Evolutionary conservation across 1,140 invertebrate genomes (phyloP), one percentile per base, ranked within the genome.

Genomic region (Apis florea): DNA sequence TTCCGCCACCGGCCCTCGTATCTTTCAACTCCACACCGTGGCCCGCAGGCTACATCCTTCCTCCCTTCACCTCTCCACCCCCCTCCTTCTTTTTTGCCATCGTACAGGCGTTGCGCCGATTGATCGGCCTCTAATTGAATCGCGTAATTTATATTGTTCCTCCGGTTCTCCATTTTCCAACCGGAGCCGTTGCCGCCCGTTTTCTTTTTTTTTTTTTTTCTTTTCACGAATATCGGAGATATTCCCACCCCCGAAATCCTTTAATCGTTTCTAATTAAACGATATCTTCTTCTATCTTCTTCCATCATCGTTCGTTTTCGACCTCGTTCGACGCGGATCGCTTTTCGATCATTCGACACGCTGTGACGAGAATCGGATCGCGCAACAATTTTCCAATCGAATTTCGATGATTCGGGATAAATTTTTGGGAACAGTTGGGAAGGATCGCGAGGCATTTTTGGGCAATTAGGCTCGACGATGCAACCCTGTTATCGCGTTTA

Each of bases 41-140:
- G 17, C 66, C 83, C 58, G 53, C 67, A 12, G 59, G 63, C 82
- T 79, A 83, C 84, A 54, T 54, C 71, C 56, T 19, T 19, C n/a
- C 53, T 21, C 21, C 58, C 58, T 58, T 53, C 10, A 67, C 24
- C 61, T 24, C 70, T 17, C 15, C 17, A n/a, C 15, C 17, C 54
- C 19, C 59, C 19, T n/a, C 26, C 21, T 47, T 24, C 24, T 56
- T 64, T 56, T 17, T 13, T 72, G 4, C 61, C 12, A 56, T 10
- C n/a, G 13, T 58, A 26, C 1, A 6, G 11, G 19, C 13, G 70
- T 59, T 58, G 73, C 66, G 86, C 73, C 90, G 90, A 93, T 91
- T 91, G 92, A 93, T 92, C 89, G 31, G 90, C 89, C 82, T 90
- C 89, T 92, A 92, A 93, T 93, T 92, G 89, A 91, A 91, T 91